Percentiles rank a stretch among this genome's conserved stretches.
Conservation (phyloP, 2,113 vertebrate genomes). For the Calidris pugnax region DNA sequence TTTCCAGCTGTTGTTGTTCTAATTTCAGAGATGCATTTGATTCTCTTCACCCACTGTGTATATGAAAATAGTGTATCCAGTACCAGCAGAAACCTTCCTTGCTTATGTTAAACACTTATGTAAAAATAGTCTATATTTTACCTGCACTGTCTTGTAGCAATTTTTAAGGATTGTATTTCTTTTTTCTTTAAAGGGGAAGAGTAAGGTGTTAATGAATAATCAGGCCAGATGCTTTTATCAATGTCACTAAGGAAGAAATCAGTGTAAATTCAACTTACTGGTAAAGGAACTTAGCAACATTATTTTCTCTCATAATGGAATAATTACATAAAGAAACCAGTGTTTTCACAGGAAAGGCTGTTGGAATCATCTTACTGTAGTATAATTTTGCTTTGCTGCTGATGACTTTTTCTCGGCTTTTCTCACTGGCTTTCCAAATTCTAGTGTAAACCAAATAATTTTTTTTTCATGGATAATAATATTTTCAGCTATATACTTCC, state of each 20-base stretch:
- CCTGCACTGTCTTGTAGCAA: too few species aligned
- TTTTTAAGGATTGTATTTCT: too few species aligned
- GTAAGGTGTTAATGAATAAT: too few species aligned
- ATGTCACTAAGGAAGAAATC: not conserved
- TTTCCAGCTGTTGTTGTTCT: not conserved
- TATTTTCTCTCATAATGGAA: conserved; percentile 17
- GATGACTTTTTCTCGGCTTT: not conserved
- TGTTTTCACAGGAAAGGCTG: not conserved
- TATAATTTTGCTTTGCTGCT: not conserved
- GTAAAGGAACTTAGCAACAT: not conserved
- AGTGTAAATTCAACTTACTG: not conserved
- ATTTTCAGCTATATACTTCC: not conserved
- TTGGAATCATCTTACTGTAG: not conserved
- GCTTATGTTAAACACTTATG: not conserved
- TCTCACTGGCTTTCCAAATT: not conserved
- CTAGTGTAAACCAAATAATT: too few species aligned
- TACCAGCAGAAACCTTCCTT: not conserved
- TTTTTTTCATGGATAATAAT: not conserved
- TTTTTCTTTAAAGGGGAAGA: too few species aligned
- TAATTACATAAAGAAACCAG: not conserved
- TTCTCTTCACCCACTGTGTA: not conserved
- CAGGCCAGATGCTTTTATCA: too few species aligned
- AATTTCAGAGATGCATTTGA: not conserved
- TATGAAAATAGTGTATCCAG: not conserved
- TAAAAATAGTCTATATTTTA: too few species aligned